phyloP scores from a whole-genome alignment of 2,888 invertebrate species.

The Gymnosoma rotundatum region DNA sequence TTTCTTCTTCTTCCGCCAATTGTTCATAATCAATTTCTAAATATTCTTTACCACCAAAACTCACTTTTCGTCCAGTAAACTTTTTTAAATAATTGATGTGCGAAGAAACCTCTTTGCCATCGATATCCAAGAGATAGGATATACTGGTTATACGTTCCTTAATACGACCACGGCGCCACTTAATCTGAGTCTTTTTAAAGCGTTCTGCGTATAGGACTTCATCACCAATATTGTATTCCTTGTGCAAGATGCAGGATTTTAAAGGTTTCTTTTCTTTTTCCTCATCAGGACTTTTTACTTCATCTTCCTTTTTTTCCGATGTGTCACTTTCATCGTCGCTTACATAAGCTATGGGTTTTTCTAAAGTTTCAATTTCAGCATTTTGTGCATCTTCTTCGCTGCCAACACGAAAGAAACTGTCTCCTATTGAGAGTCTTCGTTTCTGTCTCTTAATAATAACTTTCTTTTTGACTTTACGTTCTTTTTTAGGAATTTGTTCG shows the following conservation, averaged over 20 bases:
- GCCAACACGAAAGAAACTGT: constrained; percentile 73
- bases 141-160: constrained; percentile 81
- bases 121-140: constrained; percentile 80
- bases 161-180: constrained; percentile 79
- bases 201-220: constrained; percentile 80
- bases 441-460: constrained; percentile 81
- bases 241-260: constrained; percentile 78
- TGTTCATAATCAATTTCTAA: constrained; percentile 82
- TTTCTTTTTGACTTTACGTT: constrained; percentile 79
- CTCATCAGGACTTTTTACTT: constrained; percentile 64
- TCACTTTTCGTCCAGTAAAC: constrained; percentile 80
- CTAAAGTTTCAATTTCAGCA: constrained; percentile 79
- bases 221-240: constrained; percentile 80
- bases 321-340: constrained; percentile 74
- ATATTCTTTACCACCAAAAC: constrained; percentile 81
- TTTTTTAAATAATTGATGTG: constrained; percentile 81
- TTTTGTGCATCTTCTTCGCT: constrained; percentile 56
- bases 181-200: constrained; percentile 79
- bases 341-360: constrained; percentile 78
- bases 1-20: constrained; percentile 79
- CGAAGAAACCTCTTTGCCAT: constrained; percentile 80
- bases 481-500: constrained; percentile 73
- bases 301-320: constrained; percentile 70
- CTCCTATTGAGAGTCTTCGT: constrained; percentile 79
- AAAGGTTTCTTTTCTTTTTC: constrained; percentile 72